phyloP scores from a whole-genome alignment of 2,113 vertebrate species.

The Platichthys stellatus region DNA sequence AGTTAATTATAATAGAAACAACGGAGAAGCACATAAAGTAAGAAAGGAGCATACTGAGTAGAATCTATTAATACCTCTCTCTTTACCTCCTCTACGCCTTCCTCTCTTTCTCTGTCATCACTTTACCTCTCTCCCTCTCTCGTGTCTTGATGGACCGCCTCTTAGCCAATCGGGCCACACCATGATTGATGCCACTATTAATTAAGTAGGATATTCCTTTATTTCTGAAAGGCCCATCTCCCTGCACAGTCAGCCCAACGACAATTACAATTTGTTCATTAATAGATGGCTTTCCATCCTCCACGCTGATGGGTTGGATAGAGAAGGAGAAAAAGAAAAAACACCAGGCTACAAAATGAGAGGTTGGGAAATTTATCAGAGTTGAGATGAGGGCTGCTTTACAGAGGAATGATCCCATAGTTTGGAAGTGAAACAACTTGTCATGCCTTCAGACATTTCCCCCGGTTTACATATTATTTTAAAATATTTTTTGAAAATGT shows the following conservation, averaged over 20 bases:
- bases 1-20: too few relatives aligned
- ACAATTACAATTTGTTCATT: conserved; percentile 59
- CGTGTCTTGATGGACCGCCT: conserved; percentile 41
- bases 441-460: background rate
- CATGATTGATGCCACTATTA: conserved; percentile 69
- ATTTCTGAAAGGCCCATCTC: conserved; percentile 65
- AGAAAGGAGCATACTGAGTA: conserved; percentile 7
- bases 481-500: background rate
- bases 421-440: background rate
- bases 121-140: conserved; percentile 25
- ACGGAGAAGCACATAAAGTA: background rate
- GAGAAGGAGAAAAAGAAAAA: conserved; percentile 25
- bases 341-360: conserved; percentile 21
- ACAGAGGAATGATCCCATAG: background rate
- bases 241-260: conserved; percentile 48
- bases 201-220: conserved; percentile 71
- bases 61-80: conserved; percentile 32
- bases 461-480: background rate
- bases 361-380: conserved; percentile 29
- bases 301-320: conserved; percentile 33
- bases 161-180: conserved; percentile 56
- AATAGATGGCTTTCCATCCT: conserved; percentile 54
- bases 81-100: conserved; percentile 2
- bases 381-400: conserved; percentile 23
- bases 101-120: conserved; percentile 41